Evolutionary conservation across 2,888 invertebrate genomes (phyloP).

Genomic region (Aromia moschata): DNA sequence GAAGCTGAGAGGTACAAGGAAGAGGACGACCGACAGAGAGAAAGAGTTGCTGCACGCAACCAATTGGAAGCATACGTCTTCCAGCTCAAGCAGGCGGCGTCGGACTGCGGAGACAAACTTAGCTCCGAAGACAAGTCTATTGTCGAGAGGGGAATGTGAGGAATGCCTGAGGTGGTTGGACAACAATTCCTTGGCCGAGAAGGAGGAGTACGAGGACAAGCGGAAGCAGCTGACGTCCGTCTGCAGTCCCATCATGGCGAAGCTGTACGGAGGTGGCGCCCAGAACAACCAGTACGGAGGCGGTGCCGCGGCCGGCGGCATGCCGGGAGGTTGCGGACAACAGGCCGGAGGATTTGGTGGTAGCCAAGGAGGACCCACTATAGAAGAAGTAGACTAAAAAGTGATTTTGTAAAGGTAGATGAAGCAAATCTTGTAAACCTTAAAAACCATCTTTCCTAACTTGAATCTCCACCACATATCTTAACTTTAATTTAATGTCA

Average conservation of each 20-base stretch:
- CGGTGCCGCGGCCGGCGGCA: constrained; percentile 12
- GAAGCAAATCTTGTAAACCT: not conserved
- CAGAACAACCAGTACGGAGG: constrained; percentile 14
- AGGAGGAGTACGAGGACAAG: constrained; percentile 73
- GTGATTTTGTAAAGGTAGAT: too few relatives aligned
- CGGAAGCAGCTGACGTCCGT: constrained; percentile 61
- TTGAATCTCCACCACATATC: not conserved
- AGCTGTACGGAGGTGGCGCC: constrained; percentile 55
- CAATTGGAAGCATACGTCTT: constrained; percentile 76
- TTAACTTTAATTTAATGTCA: not conserved
- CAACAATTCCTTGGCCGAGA: constrained; percentile 71
- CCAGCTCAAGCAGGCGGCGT: constrained; percentile 73
- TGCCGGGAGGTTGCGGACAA: constrained; percentile 44
- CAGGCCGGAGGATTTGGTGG: constrained; percentile 41
- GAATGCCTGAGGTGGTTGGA: constrained; percentile 74
- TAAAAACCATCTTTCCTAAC: not conserved
- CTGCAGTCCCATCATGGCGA: constrained; percentile 70
- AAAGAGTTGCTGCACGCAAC: constrained; percentile 75
- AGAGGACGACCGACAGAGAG: constrained; percentile 75
- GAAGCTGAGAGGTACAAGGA: constrained; percentile 79
- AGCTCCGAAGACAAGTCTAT: constrained; percentile 69
- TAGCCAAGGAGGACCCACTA: constrained; percentile 37
- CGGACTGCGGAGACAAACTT: constrained; percentile 69
- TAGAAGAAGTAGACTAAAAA: constrained; percentile 32
- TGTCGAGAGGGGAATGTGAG: constrained; percentile 65